Base-by-base conservation (phyloP, 2,797 vertebrate genomes). In the Oceanodroma leucorhoa region DNA sequence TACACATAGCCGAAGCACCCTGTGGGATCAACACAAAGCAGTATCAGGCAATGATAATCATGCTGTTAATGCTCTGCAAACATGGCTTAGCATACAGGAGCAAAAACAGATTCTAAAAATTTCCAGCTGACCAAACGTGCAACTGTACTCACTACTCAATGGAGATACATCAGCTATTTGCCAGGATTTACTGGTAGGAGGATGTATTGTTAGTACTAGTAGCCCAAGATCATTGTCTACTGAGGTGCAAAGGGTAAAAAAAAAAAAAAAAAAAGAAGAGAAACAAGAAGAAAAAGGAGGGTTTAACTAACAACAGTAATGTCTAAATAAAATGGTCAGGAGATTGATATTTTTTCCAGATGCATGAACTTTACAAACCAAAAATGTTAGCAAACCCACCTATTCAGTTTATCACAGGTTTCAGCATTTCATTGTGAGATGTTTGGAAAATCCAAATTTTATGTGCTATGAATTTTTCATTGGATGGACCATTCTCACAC, bases 11-110 rank as follows among this genome's bases (percentile, higher is more conserved):
- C 16, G 9, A 34, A 24, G 26, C 20, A 65, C 4, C 4, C 41
- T 24, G 15, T 61, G 58, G 54, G 23, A 55, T 60, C 26, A 78
- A 36, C 22, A 61, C 23, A 82, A 64, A 83, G 34, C 51, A 72
- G 3, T 10, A 54, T 15, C 21, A 45, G 23, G 32, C 46, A 79
- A 36, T 34, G 15, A 60, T 64, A 71, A 87, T 43, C 3, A 45
- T 23, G 24, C 34, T 51, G 9, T 30, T 77, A 50, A 32, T 4
- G 2, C n/a, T 91, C 79, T 94, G 55, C 17, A 89, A 95, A 66
- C 21, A 20, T 8, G 1, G 10, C 1, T 5, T 11, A 62, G 29
- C 54, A 62, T 32, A 32, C 0, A 21, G 38, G 24, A 82, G 4
- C 4, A 45, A 91, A 72, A 34, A 0, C 32, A 72, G 43, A 41